Percentiles rank a stretch among this genome's conserved stretches.
phyloP scores from a whole-genome alignment of 1,140 invertebrate species.

The Eumeta japonica region DNA sequence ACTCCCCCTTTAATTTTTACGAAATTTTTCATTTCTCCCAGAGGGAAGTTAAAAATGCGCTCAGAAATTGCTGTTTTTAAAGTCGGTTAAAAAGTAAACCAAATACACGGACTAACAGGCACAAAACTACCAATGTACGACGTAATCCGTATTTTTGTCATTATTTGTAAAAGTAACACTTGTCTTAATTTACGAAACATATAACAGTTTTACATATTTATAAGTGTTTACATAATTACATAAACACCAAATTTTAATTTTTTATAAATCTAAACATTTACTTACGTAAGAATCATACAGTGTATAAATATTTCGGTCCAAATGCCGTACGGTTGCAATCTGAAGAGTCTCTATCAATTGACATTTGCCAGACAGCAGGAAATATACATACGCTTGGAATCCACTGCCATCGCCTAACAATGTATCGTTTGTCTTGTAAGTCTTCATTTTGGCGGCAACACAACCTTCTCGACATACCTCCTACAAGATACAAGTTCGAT shows the following conservation, averaged over 20 bases:
- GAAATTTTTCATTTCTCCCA: too few relatives aligned
- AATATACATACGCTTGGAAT: slow-evolving; percentile 65
- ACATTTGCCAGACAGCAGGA: slow-evolving; percentile 63
- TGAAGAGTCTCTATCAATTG: slow-evolving; percentile 62
- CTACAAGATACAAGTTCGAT: too few relatives aligned
- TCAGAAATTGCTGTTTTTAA: too few relatives aligned
- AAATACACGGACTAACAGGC: too few relatives aligned
- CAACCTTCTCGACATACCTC: slow-evolving; percentile 62
- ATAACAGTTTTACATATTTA: neutral
- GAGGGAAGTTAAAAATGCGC: too few relatives aligned
- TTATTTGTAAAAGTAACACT: neutral
- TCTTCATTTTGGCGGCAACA: slow-evolving; percentile 62
- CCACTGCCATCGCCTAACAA: slow-evolving; percentile 63
- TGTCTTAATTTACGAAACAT: neutral
- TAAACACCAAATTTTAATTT: too few relatives aligned
- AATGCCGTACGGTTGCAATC: slow-evolving; percentile 35
- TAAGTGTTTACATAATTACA: neutral
- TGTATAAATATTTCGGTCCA: slow-evolving; percentile 45
- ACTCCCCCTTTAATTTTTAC: too few relatives aligned
- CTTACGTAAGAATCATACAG: slow-evolving; percentile 50
- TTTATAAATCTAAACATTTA: too few relatives aligned
- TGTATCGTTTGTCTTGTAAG: slow-evolving; percentile 58
- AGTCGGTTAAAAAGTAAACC: too few relatives aligned
- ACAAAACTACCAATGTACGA: too few relatives aligned
- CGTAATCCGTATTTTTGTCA: too few relatives aligned